phyloP scores from a whole-genome alignment of 2,888 invertebrate species.

The Nomada hirtipes region DNA sequence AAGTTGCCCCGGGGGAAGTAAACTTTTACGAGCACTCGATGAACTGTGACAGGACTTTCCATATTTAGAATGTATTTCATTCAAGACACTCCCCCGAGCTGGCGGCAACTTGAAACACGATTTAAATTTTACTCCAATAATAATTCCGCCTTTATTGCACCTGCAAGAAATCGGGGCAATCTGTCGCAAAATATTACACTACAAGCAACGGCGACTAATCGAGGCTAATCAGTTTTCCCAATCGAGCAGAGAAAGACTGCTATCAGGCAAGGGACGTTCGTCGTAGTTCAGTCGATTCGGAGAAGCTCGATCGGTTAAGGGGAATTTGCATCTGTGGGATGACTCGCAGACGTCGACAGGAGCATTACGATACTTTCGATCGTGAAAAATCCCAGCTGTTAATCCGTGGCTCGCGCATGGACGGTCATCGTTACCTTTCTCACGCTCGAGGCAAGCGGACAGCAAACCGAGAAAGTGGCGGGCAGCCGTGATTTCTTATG shows the following conservation, averaged over 20 bases:
- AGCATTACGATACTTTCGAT: constrained; percentile 50
- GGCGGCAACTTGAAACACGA: no score
- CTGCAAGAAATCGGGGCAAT: no score
- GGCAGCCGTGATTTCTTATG: constrained; percentile 62
- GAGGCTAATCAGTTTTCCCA: neutral
- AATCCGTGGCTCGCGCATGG: constrained; percentile 42
- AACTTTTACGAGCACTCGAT: neutral
- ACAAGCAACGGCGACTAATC: no score
- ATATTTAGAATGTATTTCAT: neutral
- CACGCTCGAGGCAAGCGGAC: constrained; percentile 58
- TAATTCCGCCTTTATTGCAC: no score
- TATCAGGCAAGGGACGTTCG: neutral
- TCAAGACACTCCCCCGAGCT: neutral
- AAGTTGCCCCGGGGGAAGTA: neutral
- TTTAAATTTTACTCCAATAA: no score
- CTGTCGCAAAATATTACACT: no score
- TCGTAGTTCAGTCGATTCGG: neutral
- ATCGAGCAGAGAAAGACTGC: neutral
- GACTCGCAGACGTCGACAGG: constrained; percentile 32
- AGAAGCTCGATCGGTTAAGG: neutral
- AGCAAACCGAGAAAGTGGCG: constrained; percentile 74
- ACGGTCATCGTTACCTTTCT: constrained; percentile 72
- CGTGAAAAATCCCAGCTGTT: constrained; percentile 54
- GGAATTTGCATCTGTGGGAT: constrained; percentile 9
- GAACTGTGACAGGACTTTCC: constrained; percentile 8